Evolutionary conservation across 2,797 vertebrate genomes (phyloP).

Genomic region (Gobio occitaniae): DNA sequence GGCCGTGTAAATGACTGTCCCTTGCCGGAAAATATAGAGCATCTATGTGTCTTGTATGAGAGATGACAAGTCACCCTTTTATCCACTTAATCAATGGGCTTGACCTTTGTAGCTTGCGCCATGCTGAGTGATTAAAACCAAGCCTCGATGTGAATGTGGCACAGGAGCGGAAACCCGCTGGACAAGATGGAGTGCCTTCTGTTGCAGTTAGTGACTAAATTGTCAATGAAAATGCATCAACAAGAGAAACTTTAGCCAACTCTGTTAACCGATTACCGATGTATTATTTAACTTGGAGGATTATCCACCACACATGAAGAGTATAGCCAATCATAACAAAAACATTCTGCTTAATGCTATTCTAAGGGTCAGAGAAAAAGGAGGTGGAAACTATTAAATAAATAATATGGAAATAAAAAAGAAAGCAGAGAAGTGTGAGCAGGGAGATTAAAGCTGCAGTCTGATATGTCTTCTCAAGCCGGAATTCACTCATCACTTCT

Average conservation of each 20-base stretch:
- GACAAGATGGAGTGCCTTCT: slow-evolving; percentile 59
- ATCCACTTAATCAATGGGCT: slow-evolving; percentile 75
- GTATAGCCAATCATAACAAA: not conserved
- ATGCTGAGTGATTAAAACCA: slow-evolving; percentile 80
- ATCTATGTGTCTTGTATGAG: slow-evolving; percentile 71
- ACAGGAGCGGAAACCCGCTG: slow-evolving; percentile 54
- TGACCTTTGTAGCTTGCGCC: slow-evolving; percentile 79
- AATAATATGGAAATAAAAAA: not conserved
- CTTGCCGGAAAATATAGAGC: slow-evolving; percentile 69
- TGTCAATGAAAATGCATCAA: slow-evolving; percentile 54
- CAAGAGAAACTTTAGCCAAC: slow-evolving; percentile 17
- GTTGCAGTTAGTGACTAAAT: slow-evolving; percentile 50
- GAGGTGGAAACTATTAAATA: not conserved
- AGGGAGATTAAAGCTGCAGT: slow-evolving; percentile 47
- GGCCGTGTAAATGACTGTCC: slow-evolving; percentile 47
- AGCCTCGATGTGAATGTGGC: slow-evolving; percentile 72
- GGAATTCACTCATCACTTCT: slow-evolving; percentile 75
- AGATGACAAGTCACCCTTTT: slow-evolving; percentile 74
- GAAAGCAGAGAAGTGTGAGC: slow-evolving; percentile 20
- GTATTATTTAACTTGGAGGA: not conserved
- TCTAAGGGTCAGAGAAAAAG: not conserved
- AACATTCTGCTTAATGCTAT: not conserved
- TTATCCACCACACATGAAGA: not conserved
- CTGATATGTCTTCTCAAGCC: slow-evolving; percentile 54
- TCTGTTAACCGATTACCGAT: slow-evolving; percentile 30